These are phyloP conservation scores for Lysandra bellargus DNA, from an alignment of 2,888 invertebrate species.

Conservation along the genomic window DNA sequence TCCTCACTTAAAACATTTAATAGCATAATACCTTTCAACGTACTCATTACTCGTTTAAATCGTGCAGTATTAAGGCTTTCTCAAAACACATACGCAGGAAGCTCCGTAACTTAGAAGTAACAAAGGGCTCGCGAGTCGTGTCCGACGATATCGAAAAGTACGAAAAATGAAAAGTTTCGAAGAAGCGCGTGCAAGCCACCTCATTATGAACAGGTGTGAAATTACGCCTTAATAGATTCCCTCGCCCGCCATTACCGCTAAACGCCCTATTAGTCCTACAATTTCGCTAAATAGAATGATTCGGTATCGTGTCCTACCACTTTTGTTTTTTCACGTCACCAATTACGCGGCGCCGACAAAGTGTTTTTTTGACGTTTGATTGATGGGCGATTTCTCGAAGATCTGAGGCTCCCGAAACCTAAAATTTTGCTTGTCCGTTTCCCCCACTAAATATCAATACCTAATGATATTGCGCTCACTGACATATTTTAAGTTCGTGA, in stretches of 20 bases:
- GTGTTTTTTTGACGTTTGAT: slow-evolving; percentile 67
- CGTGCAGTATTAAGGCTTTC: neutral
- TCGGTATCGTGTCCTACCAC: slow-evolving; percentile 74
- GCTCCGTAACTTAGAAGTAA: slow-evolving; percentile 37
- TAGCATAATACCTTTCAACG: neutral
- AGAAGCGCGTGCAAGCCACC: slow-evolving; percentile 62
- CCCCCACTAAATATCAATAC: slow-evolving; percentile 30
- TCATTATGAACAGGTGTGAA: slow-evolving; percentile 79
- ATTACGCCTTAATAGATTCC: slow-evolving; percentile 73
- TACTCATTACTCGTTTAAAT: neutral
- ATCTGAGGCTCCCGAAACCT: slow-evolving; percentile 67
- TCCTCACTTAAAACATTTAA: neutral
- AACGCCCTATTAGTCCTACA: slow-evolving; percentile 75
- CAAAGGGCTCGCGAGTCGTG: slow-evolving; percentile 46
- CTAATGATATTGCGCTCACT: slow-evolving; percentile 45
- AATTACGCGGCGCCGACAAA: slow-evolving; percentile 70
- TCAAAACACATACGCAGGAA: neutral
- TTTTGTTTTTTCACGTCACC: slow-evolving; percentile 72
- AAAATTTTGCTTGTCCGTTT: slow-evolving; percentile 44
- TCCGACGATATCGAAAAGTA: slow-evolving; percentile 40
- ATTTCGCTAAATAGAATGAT: slow-evolving; percentile 78
- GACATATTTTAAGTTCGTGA: slow-evolving; percentile 8
- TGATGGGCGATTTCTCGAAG: slow-evolving; percentile 75
- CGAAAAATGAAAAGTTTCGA: slow-evolving; percentile 48
- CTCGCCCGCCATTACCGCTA: slow-evolving; percentile 59